Base-by-base conservation (phyloP, 2,888 invertebrate species). In the Syritta pipiens region DNA sequence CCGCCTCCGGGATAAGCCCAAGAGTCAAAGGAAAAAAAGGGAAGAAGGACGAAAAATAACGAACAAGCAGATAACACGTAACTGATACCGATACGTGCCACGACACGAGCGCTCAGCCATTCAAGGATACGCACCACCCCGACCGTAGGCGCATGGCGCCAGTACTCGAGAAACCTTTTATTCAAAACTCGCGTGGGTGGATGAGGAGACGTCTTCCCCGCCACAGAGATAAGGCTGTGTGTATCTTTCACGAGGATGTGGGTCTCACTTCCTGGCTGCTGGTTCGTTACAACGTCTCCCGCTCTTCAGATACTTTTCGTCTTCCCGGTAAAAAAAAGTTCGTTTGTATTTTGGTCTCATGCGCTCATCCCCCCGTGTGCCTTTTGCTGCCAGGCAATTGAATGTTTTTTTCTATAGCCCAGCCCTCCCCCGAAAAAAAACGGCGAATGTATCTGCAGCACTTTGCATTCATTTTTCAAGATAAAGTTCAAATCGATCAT, bases 61-160 rank as follows among this genome's bases (percentile, higher is more conserved):
- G 49, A 22, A 46, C 40, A 40, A 65, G 22, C 12, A 46, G 55
- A 55, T 37, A 46, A 67, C 55, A 67, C 55, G 65, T 67, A 24
- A 53, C 32, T 19, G 53, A 46, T 55, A 35, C 44, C 35, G 46
- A 46, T 55, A 55, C 65, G 55, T 67, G 55, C 37, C 17, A 20
- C 28, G 19, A 26, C 32, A 28, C 12, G 9, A 12, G 20, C 30
- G 22, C 5, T 19, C 12, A 26, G 6, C 28, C 42, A 20, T 12
- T 57, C 42, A 20, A 40, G 17, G 40, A 30, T 24, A 20, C 35
- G 26, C n/a, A n/a, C 26, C 9, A 53, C 24, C 24, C 22, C 24
- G 22, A 9, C 32, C 51, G 32, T 32, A 51, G 14, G 49, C 55
- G 40, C 55, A 40, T 53, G 42, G 14, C 32, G 9, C n/a, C 10